A percentile compares a stretch with the other conserved stretches of the same genome.
These are phyloP conservation scores for Enteromius radiatus DNA, from an alignment of 2,797 vertebrate genomes.

Conservation along the genomic window DNA sequence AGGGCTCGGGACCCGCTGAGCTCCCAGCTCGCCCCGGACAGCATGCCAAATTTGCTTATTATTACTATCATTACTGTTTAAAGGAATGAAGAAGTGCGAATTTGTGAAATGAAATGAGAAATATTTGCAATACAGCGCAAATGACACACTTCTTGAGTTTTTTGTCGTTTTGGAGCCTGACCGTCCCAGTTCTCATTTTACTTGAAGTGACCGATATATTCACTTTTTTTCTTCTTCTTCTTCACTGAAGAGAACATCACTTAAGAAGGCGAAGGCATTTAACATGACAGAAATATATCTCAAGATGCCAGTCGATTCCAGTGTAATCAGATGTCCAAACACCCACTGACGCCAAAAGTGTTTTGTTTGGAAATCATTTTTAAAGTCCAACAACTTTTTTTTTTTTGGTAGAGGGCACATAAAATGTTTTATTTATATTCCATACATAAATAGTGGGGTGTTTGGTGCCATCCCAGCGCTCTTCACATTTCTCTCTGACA, in stretches of 20 bases:
- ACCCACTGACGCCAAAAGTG: conserved; percentile 50
- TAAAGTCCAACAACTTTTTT: conserved; percentile 69
- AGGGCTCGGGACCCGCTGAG: too few species aligned
- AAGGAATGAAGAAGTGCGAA: too few species aligned
- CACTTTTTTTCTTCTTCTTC: too few species aligned
- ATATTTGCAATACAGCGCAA: neutral
- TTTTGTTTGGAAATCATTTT: conserved; percentile 58
- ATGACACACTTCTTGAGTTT: neutral
- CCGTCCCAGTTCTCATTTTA: neutral
- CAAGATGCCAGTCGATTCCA: neutral
- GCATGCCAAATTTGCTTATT: too few species aligned
- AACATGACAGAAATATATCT: neutral
- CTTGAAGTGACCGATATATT: neutral
- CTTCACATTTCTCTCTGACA: conserved; percentile 83
- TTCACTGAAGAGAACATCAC: too few species aligned
- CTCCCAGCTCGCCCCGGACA: too few species aligned
- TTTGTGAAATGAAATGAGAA: neutral
- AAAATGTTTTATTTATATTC: conserved; percentile 84
- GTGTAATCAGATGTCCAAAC: conserved; percentile 14
- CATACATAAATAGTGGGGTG: conserved; percentile 83
- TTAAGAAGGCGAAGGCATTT: too few species aligned
- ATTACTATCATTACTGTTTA: too few species aligned
- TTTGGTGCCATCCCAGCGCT: conserved; percentile 80
- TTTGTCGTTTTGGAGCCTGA: neutral
- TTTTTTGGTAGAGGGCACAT: conserved; percentile 63